phyloP scores from a whole-genome alignment of 2,888 invertebrate genomes.

The Meganola albula region DNA sequence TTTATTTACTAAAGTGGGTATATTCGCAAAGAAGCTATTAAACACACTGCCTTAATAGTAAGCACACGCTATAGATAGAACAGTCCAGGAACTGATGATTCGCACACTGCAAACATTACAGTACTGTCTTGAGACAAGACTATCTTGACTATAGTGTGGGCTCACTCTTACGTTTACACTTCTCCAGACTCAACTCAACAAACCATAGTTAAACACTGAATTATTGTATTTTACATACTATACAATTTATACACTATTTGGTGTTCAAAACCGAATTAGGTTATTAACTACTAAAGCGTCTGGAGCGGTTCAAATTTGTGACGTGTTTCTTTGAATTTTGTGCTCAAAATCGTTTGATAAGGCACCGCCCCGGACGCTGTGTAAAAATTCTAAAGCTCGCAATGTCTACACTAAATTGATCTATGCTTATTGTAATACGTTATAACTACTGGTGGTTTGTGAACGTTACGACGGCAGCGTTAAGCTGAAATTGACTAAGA shows the following conservation, averaged over 20 bases:
- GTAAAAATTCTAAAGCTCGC: conserved; percentile 58
- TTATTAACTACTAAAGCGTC: conserved; percentile 41
- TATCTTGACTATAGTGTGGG: too few relatives aligned
- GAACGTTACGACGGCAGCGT: too few relatives aligned
- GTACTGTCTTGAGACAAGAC: too few relatives aligned
- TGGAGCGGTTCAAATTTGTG: conserved; percentile 33
- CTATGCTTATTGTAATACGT: conserved; percentile 46
- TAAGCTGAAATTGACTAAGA: too few relatives aligned
- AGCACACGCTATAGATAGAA: too few relatives aligned
- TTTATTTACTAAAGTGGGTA: too few relatives aligned
- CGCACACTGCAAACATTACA: too few relatives aligned
- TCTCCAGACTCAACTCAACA: conserved; percentile 58
- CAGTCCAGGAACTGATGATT: too few relatives aligned
- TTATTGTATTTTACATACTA: conserved; percentile 63
- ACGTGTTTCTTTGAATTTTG: conserved; percentile 24
- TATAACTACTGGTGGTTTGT: too few relatives aligned
- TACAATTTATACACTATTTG: conserved; percentile 69
- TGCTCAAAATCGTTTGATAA: conserved; percentile 15
- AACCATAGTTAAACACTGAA: conserved; percentile 59
- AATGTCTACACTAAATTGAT: conserved; percentile 57
- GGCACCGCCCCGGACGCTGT: conserved; percentile 27
- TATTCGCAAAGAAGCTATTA: too few relatives aligned
- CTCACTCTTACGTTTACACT: too few relatives aligned
- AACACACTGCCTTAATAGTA: too few relatives aligned
- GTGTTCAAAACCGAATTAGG: conserved; percentile 64